Evolutionary conservation across 1,140 invertebrate species (phyloP).

Genomic region (Papilio helenus): DNA sequence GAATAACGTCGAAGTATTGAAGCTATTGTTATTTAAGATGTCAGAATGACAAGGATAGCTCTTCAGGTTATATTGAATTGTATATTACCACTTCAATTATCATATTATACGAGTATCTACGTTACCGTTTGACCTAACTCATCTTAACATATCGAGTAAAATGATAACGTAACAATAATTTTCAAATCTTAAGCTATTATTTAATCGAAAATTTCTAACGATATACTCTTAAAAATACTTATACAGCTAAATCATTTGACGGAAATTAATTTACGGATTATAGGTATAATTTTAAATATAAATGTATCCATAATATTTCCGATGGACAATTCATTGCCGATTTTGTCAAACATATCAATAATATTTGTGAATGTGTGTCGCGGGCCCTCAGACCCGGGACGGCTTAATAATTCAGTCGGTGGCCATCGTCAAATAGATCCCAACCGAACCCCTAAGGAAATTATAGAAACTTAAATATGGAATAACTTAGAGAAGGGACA

Average conservation of each 20-base stretch:
- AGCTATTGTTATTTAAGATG: slow-evolving; percentile 47
- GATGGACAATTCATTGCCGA: neutral
- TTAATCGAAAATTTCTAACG: too few species aligned
- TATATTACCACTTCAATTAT: slow-evolving; percentile 10
- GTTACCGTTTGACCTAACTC: neutral
- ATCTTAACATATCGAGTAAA: neutral
- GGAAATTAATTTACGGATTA: too few species aligned
- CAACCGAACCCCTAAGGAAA: slow-evolving; percentile 67
- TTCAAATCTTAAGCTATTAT: neutral
- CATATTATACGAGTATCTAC: neutral
- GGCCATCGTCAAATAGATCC: slow-evolving; percentile 66
- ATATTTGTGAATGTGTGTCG: slow-evolving; percentile 42
- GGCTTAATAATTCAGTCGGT: slow-evolving; percentile 67
- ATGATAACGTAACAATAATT: neutral
- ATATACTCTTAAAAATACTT: too few species aligned
- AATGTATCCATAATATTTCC: neutral
- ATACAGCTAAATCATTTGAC: too few species aligned
- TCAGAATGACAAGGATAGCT: slow-evolving; percentile 43
- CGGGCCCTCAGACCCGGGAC: slow-evolving; percentile 52
- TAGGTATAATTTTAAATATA: neutral
- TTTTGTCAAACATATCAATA: slow-evolving; percentile 25
- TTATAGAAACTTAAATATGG: slow-evolving; percentile 72
- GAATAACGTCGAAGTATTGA: slow-evolving; percentile 38
- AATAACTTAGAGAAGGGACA: slow-evolving; percentile 61
- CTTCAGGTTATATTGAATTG: slow-evolving; percentile 35